Base-by-base conservation (phyloP, 2,113 vertebrate species). In the Salvator merianae region DNA sequence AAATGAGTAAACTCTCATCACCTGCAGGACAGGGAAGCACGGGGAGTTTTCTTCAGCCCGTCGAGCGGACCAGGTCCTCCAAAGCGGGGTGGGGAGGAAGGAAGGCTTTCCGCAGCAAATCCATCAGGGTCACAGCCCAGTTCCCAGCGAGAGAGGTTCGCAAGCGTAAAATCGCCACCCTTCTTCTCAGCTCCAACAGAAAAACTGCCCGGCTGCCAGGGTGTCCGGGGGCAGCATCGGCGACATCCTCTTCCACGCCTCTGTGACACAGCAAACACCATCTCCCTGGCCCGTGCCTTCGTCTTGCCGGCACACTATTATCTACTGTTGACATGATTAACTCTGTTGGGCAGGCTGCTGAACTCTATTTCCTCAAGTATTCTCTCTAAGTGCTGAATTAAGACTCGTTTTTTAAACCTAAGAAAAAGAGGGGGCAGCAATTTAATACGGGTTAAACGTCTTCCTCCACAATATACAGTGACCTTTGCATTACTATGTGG, bases 321-420 rank as follows among this genome's bases (percentile, higher is more conserved):
- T 96, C 96, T 97, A 88, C 94, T 96, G 40, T 97, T 97, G 93
- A 98, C 90, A 87, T 96, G 97, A 94, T 95, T 96, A 92, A 97
- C 92, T 95, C 92, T 95, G 89, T 95, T 94, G 71, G 95, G 90
- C 59, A 94, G 81, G 85, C 95, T 94, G 86, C 88, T 94, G 86
- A 95, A 95, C 88, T 98, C 96, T 88, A 99, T 91, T 87, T 97
- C 96, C 53, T 97, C 94, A 81, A 99, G 96, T 89, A 96, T 94
- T 82, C 93, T 95, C 95, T 99, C 98, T 95, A 99, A 96, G 95
- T 98, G 97, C 95, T 99, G 98, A 96, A 99, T 99, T 97, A 99
- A 97, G 34, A 99, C 97, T 88, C 98, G 96, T 96, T 99, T 99
- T 96, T 99, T 99, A 96, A 99, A 99, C 96, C 99, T 99, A 94